Conservation (phyloP, 2,113 vertebrate genomes). For the Cacatua alba region DNA sequence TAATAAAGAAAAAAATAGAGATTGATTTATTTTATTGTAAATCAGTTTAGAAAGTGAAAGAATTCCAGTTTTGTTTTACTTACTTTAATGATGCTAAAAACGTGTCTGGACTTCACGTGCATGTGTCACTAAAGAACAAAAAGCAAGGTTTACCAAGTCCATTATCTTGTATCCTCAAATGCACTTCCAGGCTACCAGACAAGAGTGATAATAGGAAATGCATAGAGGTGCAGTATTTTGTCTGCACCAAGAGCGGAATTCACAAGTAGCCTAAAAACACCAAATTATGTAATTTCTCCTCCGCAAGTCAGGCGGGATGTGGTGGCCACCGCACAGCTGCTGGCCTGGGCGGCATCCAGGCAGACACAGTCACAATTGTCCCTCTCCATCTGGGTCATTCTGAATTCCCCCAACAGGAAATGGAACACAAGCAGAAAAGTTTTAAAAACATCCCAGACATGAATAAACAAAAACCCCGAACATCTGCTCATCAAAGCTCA, state of each 20-base stretch:
- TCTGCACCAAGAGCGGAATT: constrained; percentile 38
- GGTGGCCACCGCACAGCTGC: constrained; percentile 76
- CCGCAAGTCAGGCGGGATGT: constrained; percentile 52
- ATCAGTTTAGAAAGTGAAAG: neutral
- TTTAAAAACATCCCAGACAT: constrained; percentile 75
- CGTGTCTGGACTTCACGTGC: neutral
- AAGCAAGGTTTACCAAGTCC: neutral
- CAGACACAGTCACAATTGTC: constrained; percentile 77
- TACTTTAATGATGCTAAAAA: neutral
- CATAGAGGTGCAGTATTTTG: constrained; percentile 23
- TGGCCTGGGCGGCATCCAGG: constrained; percentile 74
- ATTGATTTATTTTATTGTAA: neutral
- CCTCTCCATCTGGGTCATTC: constrained; percentile 76
- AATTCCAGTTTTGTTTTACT: neutral
- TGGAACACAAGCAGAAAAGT: constrained; percentile 71
- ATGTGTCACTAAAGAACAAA: neutral
- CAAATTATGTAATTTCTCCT: constrained; percentile 64
- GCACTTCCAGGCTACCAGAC: neutral
- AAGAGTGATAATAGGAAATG: neutral
- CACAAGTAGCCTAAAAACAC: constrained; percentile 42
- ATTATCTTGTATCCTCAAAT: neutral
- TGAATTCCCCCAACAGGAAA: constrained; percentile 80
- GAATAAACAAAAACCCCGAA: constrained; percentile 72
- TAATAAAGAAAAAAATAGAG: neutral
- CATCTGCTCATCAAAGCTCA: constrained; percentile 80